phyloP scores from a whole-genome alignment of 1,140 invertebrate genomes.

The Plodia interpunctella region DNA sequence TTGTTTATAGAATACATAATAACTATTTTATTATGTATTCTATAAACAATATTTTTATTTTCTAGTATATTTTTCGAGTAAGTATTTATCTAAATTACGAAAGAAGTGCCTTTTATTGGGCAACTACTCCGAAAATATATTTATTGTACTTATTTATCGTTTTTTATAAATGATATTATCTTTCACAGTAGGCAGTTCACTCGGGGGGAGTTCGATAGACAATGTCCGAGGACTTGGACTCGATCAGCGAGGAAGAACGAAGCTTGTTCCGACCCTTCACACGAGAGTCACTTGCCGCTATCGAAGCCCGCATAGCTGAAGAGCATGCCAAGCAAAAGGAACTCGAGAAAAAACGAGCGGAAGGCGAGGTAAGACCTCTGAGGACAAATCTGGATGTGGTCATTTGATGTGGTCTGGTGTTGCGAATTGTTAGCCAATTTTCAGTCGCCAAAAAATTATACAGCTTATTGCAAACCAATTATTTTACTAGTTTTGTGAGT shows the following conservation, averaged over 20 bases:
- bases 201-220: slow-evolving; percentile 79
- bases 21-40: too few species aligned
- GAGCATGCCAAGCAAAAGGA: slow-evolving; percentile 97
- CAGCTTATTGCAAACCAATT: neutral
- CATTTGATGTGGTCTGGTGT: slow-evolving; percentile 31
- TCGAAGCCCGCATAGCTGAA: slow-evolving; percentile 94
- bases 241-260: slow-evolving; percentile 94
- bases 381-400: slow-evolving; percentile 1
- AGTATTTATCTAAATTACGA: too few species aligned
- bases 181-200: slow-evolving; percentile 70
- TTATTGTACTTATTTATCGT: neutral
- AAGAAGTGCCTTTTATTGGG: too few species aligned
- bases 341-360: slow-evolving; percentile 96
- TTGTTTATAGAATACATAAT: too few species aligned
- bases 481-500: neutral
- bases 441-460: neutral
- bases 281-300: slow-evolving; percentile 94
- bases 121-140: neutral
- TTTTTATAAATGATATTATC: slow-evolving; percentile 14
- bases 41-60: too few species aligned
- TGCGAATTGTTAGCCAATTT: neutral
- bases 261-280: slow-evolving; percentile 98
- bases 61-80: too few species aligned
- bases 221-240: slow-evolving; percentile 94
- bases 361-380: slow-evolving; percentile 87